Evolutionary conservation across 2,888 invertebrate species (phyloP).

Genomic region (Drosophila recens): DNA sequence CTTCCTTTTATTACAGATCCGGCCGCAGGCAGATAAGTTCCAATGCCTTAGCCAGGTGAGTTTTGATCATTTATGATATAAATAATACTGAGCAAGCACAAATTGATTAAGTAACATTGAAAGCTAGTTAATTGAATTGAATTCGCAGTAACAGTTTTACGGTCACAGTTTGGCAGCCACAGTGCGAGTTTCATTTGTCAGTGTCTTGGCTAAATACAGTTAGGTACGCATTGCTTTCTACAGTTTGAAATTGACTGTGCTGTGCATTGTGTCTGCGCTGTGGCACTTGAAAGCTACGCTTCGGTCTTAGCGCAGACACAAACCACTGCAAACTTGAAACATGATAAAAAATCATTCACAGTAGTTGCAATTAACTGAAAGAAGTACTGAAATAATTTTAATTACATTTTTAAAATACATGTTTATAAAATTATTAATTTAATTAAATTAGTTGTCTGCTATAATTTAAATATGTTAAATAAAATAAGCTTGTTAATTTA

Average conservation of each 20-base stretch:
- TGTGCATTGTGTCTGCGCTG: conserved; percentile 28
- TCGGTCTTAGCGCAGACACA: conserved; percentile 16
- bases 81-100: not conserved
- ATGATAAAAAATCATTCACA: conserved; percentile 8
- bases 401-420: not conserved
- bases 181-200: conserved; percentile 23
- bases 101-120: not conserved
- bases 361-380: not conserved
- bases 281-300: not conserved
- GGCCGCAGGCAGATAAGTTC: conserved; percentile 93
- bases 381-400: not conserved
- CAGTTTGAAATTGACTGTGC: not conserved
- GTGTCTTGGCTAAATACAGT: conserved; percentile 49
- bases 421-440: no score
- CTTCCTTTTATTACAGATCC: conserved; percentile 88
- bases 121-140: not conserved
- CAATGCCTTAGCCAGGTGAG: conserved; percentile 94
- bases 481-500: no score
- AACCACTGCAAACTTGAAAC: not conserved
- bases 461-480: no score
- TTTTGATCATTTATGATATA: conserved; percentile 19
- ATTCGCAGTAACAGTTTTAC: conserved; percentile 20
- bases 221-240: conserved; percentile 20
- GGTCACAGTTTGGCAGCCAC: conserved; percentile 24
- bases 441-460: no score